Percentiles rank a stretch among this genome's conserved stretches.
Conservation (phyloP, 37 sponge, comb jelly and placozoan genomes). For the Oopsacas minuta region DNA sequence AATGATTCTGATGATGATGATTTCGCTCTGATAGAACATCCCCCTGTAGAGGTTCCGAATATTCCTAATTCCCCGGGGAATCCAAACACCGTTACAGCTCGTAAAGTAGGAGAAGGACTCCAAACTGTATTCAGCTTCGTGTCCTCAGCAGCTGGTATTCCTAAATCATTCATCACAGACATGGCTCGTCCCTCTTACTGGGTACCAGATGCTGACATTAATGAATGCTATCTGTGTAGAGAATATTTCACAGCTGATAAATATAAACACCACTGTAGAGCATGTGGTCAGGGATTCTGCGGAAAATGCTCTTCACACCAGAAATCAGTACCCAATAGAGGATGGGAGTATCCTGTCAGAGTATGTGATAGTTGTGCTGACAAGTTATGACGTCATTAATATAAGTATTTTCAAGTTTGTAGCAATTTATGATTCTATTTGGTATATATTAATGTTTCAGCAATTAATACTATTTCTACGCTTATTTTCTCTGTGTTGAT, state of each 20-base stretch:
- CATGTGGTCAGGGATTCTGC: conserved; percentile 84
- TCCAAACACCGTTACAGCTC: conserved; percentile 35
- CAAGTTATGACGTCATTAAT: not conserved
- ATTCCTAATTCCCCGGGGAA: not conserved
- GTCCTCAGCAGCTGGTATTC: conserved; percentile 39
- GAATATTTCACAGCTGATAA: conserved; percentile 24
- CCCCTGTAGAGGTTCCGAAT: not conserved
- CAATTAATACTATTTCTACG: too few species aligned
- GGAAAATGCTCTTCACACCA: conserved; percentile 47
- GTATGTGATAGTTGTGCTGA: conserved; percentile 69
- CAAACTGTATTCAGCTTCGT: conserved; percentile 40
- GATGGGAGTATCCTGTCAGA: conserved; percentile 80
- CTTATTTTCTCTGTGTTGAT: too few species aligned
- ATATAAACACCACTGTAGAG: conserved; percentile 72
- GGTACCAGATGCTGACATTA: conserved; percentile 59
- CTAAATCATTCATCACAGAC: conserved; percentile 50
- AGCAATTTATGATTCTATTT: too few species aligned
- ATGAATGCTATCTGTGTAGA: conserved; percentile 44
- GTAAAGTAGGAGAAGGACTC: conserved; percentile 56
- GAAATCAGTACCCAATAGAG: conserved; percentile 53
- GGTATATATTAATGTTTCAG: too few species aligned
- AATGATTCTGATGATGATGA: not conserved
- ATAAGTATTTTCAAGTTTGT: too few species aligned
- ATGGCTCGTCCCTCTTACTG: conserved; percentile 79
- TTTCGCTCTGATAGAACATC: not conserved